phyloP scores from a whole-genome alignment of 2,797 vertebrate genomes.

The Gobionotothen gibberifrons region DNA sequence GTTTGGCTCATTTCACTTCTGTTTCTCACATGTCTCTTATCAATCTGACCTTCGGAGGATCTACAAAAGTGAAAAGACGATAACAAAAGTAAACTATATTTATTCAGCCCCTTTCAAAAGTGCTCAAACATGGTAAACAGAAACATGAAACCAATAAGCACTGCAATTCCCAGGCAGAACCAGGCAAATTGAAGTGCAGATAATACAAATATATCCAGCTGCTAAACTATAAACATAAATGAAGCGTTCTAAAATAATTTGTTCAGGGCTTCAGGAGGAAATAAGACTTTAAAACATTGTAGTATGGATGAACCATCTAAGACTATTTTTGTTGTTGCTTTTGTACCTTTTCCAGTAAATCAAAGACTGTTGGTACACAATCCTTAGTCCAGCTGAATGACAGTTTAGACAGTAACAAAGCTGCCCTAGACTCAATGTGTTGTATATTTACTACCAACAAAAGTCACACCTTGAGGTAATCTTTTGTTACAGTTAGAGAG shows the following conservation, averaged over 20 bases:
- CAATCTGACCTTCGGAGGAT: background rate
- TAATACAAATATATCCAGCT: too few relatives aligned
- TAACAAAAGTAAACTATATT: background rate
- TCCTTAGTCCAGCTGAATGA: constrained; percentile 4
- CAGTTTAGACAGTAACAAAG: constrained; percentile 2
- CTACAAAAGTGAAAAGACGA: constrained; percentile 4
- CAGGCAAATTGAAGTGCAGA: background rate
- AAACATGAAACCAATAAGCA: background rate
- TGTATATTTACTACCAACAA: background rate
- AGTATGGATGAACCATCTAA: background rate
- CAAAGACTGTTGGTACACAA: background rate
- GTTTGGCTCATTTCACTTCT: background rate
- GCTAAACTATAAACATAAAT: too few relatives aligned
- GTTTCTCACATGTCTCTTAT: background rate
- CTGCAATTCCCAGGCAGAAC: background rate
- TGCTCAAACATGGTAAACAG: background rate
- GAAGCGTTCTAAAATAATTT: too few relatives aligned
- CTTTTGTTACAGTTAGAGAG: background rate
- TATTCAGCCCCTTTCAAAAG: background rate
- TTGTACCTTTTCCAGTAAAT: background rate
- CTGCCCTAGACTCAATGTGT: background rate
- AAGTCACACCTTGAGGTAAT: constrained; percentile 1
- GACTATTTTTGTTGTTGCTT: background rate
- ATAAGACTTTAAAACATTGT: background rate
- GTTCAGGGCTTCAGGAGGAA: background rate